Evolutionary conservation across 2,797 vertebrate species (phyloP), one percentile per base, ranked within the genome.

Genomic region (Orientallactaga sibirica): DNA sequence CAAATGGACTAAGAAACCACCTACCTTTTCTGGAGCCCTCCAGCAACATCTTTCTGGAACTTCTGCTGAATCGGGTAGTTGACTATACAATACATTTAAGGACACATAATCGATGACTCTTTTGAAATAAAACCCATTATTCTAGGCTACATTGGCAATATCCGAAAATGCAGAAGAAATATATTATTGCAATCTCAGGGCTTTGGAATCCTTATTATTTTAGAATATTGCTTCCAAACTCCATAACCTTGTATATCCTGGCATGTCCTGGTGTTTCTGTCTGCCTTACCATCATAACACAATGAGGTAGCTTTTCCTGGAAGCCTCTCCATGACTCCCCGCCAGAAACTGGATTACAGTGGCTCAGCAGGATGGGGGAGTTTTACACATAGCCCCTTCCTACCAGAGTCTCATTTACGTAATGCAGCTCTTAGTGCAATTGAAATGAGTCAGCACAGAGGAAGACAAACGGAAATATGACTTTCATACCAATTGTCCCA

Each of bases 341-440:
- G 87, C 61, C 79, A 96, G 91, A 96, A 96, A 95, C 90, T 73
- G 79, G 75, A 94, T 93, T 96, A 91, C 24, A 88, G 67, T 90
- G 79, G 43, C 41, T 95, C 73, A 79, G 41, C 75, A 37, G n/a
- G 24, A 77, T 70, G 86, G 86, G 43, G 91, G 78, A 80, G 22
- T 88, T 48, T 86, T 83, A 78, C 27, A 95, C 75, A 87, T 86
- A 29, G 33, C 67, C 16, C 1, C 7, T 5, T 86, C 73, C 73
- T 94, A 24, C 61, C 71, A 71, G 41, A 75, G 90, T 93, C 93
- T 93, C 73, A 94, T 95, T 94, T 96, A 67, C 52, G 78, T 95
- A 96, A 97, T 91, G 70, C 55, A 86, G 88, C 90, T 96, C 82
- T 97, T 92, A 95, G 79, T 70, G 48, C 77, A 96, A 96, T 93